Evolutionary conservation across 2,113 vertebrate genomes (phyloP).

Genomic region (Orcinus orca): DNA sequence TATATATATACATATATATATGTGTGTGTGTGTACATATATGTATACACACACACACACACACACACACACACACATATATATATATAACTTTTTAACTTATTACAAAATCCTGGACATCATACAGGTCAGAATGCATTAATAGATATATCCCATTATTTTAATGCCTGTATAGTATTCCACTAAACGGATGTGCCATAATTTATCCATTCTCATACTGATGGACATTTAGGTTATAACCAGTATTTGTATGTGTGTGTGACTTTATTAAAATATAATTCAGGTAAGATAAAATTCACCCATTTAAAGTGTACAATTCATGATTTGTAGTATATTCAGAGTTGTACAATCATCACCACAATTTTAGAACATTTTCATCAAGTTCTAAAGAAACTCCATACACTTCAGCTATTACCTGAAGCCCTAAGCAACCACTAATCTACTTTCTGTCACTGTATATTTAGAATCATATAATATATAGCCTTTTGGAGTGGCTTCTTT

Average conservation of each 20-base stretch:
- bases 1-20: background rate
- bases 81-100: background rate
- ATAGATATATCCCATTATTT: slow-evolving; percentile 16
- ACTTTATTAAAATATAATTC: slow-evolving; percentile 48
- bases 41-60: too few relatives aligned
- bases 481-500: slow-evolving; percentile 3
- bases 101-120: slow-evolving; percentile 42
- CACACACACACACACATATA: accelerated
- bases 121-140: slow-evolving; percentile 54
- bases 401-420: background rate
- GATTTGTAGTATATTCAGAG: slow-evolving; percentile 1
- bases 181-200: slow-evolving; percentile 19
- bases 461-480: background rate
- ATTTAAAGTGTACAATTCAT: background rate
- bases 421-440: background rate
- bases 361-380: slow-evolving; percentile 49
- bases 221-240: background rate
- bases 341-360: background rate
- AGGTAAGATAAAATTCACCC: slow-evolving; percentile 10
- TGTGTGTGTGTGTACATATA: accelerated
- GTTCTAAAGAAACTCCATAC: slow-evolving; percentile 2
- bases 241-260: slow-evolving; percentile 5
- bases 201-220: slow-evolving; percentile 18
- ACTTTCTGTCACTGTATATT: background rate
- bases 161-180: slow-evolving; percentile 23